Conservation (phyloP, 2,888 invertebrate species). For the Caenorhabditis auriculariae region DNA sequence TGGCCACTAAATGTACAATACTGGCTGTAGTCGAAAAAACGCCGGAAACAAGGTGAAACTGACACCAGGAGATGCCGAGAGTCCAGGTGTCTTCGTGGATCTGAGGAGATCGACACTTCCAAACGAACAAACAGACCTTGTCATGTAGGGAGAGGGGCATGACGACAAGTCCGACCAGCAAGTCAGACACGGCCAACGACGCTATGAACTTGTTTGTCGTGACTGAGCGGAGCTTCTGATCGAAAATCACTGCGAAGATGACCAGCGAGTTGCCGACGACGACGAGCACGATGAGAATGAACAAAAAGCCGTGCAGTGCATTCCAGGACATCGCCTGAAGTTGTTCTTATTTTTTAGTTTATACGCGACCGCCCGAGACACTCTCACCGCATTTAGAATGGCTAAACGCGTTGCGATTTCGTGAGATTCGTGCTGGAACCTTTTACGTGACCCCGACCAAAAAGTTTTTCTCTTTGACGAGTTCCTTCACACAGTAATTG, state of each 20-base stretch:
- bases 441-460: no score
- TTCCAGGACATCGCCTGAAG: no score
- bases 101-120: conserved; percentile 10
- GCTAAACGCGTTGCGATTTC: no score
- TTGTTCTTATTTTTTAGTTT: no score
- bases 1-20: conserved; percentile 54
- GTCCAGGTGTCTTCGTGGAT: conserved; percentile 49
- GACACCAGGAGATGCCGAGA: conserved; percentile 44
- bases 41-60: conserved; percentile 44
- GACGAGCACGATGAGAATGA: conserved; percentile 41
- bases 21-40: conserved; percentile 54
- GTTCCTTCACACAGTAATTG: no score
- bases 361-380: no score
- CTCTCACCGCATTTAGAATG: no score
- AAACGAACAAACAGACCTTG: conserved; percentile 21
- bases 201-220: conserved; percentile 56
- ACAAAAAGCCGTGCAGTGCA: conserved; percentile 25
- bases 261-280: conserved; percentile 41
- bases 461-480: no score
- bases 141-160: conserved; percentile 52
- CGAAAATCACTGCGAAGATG: conserved; percentile 41
- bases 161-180: conserved; percentile 48
- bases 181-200: conserved; percentile 50
- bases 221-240: conserved; percentile 42
- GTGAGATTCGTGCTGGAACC: no score